These are phyloP conservation scores for Sander vitreus DNA, from an alignment of 2,113 vertebrate species.

Conservation along the genomic window DNA sequence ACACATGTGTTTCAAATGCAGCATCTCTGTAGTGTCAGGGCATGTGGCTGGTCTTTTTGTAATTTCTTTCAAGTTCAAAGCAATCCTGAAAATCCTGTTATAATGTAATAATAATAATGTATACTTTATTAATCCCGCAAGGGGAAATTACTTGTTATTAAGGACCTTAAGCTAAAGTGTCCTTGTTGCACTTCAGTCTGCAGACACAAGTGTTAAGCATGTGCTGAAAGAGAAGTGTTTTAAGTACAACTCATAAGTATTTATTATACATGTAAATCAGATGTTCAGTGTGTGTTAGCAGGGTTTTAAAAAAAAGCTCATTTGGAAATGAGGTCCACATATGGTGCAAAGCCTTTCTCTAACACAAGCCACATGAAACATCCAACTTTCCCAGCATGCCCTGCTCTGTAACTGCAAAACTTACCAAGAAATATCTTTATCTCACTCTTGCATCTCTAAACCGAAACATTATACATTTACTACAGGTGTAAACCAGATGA, in stretches of 20 bases:
- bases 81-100: slow-evolving; percentile 34
- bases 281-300: slow-evolving; percentile 40
- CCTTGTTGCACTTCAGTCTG: slow-evolving; percentile 6
- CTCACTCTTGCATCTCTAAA: slow-evolving; percentile 36
- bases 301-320: slow-evolving; percentile 9
- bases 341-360: slow-evolving; percentile 49
- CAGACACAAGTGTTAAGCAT: slow-evolving; percentile 22
- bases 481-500: slow-evolving; percentile 58
- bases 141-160: slow-evolving; percentile 28
- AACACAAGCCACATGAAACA: slow-evolving; percentile 49
- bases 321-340: slow-evolving; percentile 43
- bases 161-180: slow-evolving; percentile 9
- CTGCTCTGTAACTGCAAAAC: slow-evolving; percentile 44
- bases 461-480: slow-evolving; percentile 27
- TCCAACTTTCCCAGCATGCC: slow-evolving; percentile 44
- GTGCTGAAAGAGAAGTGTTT: slow-evolving; percentile 23
- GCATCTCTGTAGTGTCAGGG: slow-evolving; percentile 26
- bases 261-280: slow-evolving; percentile 57
- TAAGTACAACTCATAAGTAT: slow-evolving; percentile 35
- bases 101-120: background rate
- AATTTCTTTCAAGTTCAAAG: slow-evolving; percentile 50
- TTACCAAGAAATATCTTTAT: slow-evolving; percentile 31
- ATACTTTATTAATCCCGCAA: too few relatives aligned
- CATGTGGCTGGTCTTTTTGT: slow-evolving; percentile 37
- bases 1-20: slow-evolving; percentile 31